A percentile compares a stretch with the other conserved stretches of the same genome.
Evolutionary conservation across 2,113 vertebrate genomes (phyloP).

Genomic region (Callocephalon fimbriatum): DNA sequence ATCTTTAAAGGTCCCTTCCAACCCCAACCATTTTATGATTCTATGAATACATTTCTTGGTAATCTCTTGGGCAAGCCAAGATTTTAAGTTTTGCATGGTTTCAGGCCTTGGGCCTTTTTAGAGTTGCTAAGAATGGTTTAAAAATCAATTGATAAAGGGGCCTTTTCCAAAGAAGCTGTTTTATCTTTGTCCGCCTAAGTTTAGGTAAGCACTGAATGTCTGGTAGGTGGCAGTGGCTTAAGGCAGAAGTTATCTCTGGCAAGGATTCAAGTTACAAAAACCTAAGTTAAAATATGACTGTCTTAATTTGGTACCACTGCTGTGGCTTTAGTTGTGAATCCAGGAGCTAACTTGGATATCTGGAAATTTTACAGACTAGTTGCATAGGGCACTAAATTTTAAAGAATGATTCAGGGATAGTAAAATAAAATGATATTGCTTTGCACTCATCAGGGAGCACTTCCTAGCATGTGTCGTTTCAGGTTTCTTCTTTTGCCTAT

Average conservation of each 20-base stretch:
- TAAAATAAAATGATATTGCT: not conserved
- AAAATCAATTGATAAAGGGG: not conserved
- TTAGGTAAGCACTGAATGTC: not conserved
- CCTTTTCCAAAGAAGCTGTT: not conserved
- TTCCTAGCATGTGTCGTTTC: not conserved
- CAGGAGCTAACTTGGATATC: not conserved
- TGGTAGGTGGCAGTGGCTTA: not conserved
- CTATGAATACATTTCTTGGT: not conserved
- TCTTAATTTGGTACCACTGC: not conserved
- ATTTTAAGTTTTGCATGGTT: not conserved
- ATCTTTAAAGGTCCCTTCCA: not conserved
- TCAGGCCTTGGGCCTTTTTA: not conserved
- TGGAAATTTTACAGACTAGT: not conserved
- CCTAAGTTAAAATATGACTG: not conserved
- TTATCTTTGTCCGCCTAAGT: not conserved
- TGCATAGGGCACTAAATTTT: not conserved
- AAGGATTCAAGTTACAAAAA: not conserved
- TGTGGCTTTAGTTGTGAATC: not conserved
- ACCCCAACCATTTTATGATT: not conserved
- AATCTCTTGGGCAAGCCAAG: not conserved
- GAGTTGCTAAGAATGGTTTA: not conserved
- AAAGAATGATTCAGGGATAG: not conserved
- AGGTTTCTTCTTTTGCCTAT: not conserved
- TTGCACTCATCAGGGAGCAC: not conserved
- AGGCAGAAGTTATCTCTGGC: not conserved